These are phyloP conservation scores for Willisornis vidua DNA, from an alignment of 2,113 vertebrate genomes.

Conservation along the genomic window DNA sequence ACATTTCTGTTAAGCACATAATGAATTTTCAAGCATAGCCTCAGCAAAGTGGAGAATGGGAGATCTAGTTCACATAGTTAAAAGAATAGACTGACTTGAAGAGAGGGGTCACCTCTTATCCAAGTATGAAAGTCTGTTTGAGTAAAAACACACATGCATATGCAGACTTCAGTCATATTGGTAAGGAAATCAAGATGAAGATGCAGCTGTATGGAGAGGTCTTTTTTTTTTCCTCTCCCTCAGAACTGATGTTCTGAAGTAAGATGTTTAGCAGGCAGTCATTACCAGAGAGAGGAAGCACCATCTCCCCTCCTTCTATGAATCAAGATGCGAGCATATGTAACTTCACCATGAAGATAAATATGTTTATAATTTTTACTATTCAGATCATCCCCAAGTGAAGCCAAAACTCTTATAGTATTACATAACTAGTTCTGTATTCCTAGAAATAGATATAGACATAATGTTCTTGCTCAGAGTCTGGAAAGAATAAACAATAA, in stretches of 20 bases:
- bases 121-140: not conserved
- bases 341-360: not conserved
- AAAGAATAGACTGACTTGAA: not conserved
- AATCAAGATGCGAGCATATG: accelerated
- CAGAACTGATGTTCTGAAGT: not conserved
- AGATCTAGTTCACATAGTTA: not conserved
- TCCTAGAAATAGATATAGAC: not conserved
- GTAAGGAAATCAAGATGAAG: not conserved
- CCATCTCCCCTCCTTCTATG: not conserved
- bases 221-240: not conserved
- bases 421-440: not conserved
- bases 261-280: not conserved
- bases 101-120: not conserved
- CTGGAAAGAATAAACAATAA: not conserved
- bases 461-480: not conserved
- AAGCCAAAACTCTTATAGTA: not conserved
- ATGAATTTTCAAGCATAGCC: not conserved
- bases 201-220: not conserved
- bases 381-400: not conserved
- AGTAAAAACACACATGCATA: not conserved
- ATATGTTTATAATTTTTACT: not conserved
- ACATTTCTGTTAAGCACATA: not conserved
- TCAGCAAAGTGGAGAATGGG: not conserved
- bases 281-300: too few relatives aligned
- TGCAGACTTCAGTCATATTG: not conserved